Base-by-base conservation (phyloP, 2,113 vertebrate genomes). In the Alethe castanea region DNA sequence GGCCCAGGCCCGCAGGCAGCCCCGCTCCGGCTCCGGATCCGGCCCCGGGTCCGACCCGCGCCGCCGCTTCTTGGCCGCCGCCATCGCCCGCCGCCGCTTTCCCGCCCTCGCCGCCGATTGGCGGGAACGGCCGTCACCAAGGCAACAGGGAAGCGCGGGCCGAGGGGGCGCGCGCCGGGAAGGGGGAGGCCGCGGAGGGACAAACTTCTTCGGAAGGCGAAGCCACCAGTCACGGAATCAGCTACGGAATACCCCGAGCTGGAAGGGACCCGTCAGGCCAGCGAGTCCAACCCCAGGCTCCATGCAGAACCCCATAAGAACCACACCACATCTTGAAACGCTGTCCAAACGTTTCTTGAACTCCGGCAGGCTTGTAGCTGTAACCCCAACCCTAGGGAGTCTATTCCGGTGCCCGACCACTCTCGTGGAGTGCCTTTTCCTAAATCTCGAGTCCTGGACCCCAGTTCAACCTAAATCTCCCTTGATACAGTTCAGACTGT, bases 161-260 rank as follows among this genome's bases (percentile, higher is more conserved):
- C 4, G 15, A 9, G 5, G 18, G 31, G 1, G 5, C 12, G 9
- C 20, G 19, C 44, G 24, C 54, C 28, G 7, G 3, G 1, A 19
- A 3, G 8, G 2, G 6, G 69, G 94, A 0, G 24, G 64, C 65
- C 56, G n/a, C 6, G 0, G 2, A 28, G 48, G 61, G 1, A 31
- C 86, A 70, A 86, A 71, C 5, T 3, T 33, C 31, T 0, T 0
- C 5, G 3, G 4, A 9, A 6, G 5, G 45, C 40, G 50, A 60
- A 59, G 19, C 2, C 3, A 2, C 11, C 3, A 2, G 29, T 4
- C 25, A 5, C 22, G 5, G 13, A 18, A 3, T 9, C 19, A 2
- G 36, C 11, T 2, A 11, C 4, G 0, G 17, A 18, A 8, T 4
- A 5, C 2, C 22, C 20, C 9, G 29, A 17, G 20, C 0, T 8